Evolutionary conservation across 2,797 vertebrate species (phyloP).

Genomic region (Luscinia luscinia): DNA sequence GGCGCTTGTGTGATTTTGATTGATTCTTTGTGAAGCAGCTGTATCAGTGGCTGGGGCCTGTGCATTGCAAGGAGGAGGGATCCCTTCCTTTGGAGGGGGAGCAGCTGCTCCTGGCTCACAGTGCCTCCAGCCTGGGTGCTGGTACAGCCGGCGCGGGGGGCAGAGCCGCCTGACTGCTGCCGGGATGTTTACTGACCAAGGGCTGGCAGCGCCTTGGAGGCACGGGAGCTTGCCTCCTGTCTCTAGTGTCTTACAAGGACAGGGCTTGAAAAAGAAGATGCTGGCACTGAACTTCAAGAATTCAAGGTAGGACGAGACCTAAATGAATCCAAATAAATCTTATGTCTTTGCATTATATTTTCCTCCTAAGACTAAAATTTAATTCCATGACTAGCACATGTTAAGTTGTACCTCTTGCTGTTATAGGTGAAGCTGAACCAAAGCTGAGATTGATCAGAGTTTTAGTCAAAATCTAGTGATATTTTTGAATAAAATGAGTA

Average conservation of each 20-base stretch:
- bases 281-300: neutral
- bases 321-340: neutral
- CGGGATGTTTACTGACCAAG: neutral
- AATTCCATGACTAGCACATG: rapidly evolving
- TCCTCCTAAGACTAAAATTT: rapidly evolving
- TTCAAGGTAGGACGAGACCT: slow-evolving; percentile 9
- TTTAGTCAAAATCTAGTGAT: neutral
- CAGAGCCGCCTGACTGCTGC: neutral
- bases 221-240: neutral
- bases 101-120: neutral
- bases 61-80: neutral
- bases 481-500: neutral
- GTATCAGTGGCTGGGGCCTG: neutral
- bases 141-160: neutral
- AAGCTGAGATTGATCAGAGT: neutral
- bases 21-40: neutral
- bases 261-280: neutral
- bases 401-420: neutral
- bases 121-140: neutral
- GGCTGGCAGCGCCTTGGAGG: neutral
- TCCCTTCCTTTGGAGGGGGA: neutral
- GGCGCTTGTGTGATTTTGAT: neutral
- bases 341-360: neutral
- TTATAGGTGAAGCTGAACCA: neutral
- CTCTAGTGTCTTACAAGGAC: neutral